Base-by-base conservation (phyloP, 1,140 invertebrate species). In the Octopus bimaculoides region DNA sequence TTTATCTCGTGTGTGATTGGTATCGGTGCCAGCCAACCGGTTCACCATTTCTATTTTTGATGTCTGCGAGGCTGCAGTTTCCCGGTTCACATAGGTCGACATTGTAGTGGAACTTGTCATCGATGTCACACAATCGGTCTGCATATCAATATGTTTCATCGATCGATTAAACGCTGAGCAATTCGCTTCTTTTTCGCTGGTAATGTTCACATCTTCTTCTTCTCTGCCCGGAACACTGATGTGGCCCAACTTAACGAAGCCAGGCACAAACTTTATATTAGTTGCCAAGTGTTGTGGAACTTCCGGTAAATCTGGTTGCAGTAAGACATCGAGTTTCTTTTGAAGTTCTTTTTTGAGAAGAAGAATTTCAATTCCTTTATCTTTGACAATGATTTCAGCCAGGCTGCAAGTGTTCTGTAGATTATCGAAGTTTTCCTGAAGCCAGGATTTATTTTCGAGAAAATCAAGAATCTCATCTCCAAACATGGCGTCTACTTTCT, bases 291-390 rank as follows among this genome's bases (percentile, higher is more conserved):
- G 80, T 4, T 82, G 79, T 0, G 86, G 86, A 9, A 85, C 73
- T 0, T 73, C 52, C 0, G 86, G 86, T 5, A 87, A 75, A 20
- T 71, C 10, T 4, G 84, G 82, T 52, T 87, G 84, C 17, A 88
- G 78, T 4, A 89, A 80, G 0, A 82, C 76, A 14, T 81, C 81
- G 71, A 91, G 83, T 82, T 90, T 90, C 12, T 85, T 82, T 61
- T 88, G 82, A 41, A 91, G 84, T 77, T 90, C 87, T 73, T 88
- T 88, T 81, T 90, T 89, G 9, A 90, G 74, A 1, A 91, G 84
- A 54, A 91, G 80, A 81, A 91, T 84, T 84, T 91, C 90, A 53
- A 91, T 87, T 26, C 87, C 87, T 78, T 86, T 87, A 80, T 88
- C 87, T 69, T 87, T 85, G 81, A 90, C 83, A 9, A 90, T 87